Evolutionary conservation across 2,888 invertebrate species (phyloP), one percentile per base, ranked within the genome.

Genomic region (Dusona sp.): DNA sequence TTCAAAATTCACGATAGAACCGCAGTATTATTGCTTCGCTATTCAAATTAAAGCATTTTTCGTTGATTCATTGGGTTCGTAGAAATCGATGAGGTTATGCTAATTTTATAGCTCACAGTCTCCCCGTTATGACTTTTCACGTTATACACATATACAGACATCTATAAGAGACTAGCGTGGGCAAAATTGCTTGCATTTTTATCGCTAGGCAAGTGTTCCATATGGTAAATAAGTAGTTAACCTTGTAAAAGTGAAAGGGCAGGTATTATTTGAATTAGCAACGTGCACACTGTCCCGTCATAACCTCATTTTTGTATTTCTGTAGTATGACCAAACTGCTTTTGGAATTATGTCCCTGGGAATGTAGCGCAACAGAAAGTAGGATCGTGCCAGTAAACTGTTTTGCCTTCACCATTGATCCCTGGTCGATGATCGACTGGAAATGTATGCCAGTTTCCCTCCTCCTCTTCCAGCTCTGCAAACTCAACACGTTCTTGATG

Each of bases 211-310:
- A 22, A 45, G 45, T 25, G 29, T 70, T 70, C 29, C 70, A 25
- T 57, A 54, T 33, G 36, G 38, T 67, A 68, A 68, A 45, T 42
- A 42, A 25, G 42, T 22, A 42, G 25, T 42, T 68, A 42, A 42
- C 42, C 90, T 89, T 89, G 80, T 85, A 85, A 77, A 83, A 87
- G 86, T 48, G 57, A 51, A 48, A 72, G 68, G 42, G 36, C 79
- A 81, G 89, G 16, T 88, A 91, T 92, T 92, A 92, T 92, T 90
- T 91, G 91, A 90, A 92, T 93, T 92, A 91, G 90, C 89, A 90
- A 88, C 90, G 90, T 88, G 84, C 68, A 48, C 68, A 79, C 67
- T 78, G 64, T 77, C 73, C 67, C 68, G 19, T 57, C 48, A 36
- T 57, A 72, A 61, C 54, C 73, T 64, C 78, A 85, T 80, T 81